Evolutionary conservation across 2,888 invertebrate species (phyloP).

Genomic region (Chirona hameri): DNA sequence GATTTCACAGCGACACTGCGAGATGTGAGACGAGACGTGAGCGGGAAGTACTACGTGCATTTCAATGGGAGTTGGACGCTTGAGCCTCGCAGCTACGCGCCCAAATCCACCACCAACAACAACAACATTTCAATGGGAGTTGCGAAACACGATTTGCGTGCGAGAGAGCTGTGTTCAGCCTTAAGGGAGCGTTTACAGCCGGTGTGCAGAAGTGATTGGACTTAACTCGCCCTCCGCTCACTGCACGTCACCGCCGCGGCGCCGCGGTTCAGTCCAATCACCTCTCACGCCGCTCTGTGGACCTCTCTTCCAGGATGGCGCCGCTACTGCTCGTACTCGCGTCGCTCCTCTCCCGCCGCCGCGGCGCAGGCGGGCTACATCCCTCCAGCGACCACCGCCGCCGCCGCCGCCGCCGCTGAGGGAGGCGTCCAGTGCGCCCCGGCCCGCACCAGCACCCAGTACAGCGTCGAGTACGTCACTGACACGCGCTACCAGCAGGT

Average conservation of each 20-base stretch:
- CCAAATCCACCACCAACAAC: no score
- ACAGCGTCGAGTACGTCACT: conserved; percentile 32
- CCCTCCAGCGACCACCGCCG: not conserved
- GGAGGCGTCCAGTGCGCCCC: not conserved
- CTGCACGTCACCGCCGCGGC: not conserved
- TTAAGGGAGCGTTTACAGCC: not conserved
- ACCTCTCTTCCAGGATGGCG: conserved; percentile 11
- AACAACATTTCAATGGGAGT: no score
- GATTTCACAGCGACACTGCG: no score
- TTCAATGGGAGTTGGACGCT: no score
- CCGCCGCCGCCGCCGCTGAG: not conserved
- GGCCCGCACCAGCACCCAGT: conserved; percentile 30
- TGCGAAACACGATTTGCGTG: no score
- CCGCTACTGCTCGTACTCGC: not conserved
- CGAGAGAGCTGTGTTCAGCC: no score
- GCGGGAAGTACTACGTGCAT: no score
- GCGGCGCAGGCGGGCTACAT: not conserved
- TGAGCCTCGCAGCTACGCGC: no score
- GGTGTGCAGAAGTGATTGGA: conserved; percentile 23
- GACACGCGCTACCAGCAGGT: conserved; percentile 33
- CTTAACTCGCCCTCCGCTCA: not conserved
- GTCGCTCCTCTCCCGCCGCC: not conserved
- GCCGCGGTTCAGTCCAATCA: not conserved
- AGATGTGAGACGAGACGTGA: no score
- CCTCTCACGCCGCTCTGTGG: not conserved